These are phyloP conservation scores for Coleophora deauratella DNA, from an alignment of 2,888 invertebrate species.

Conservation along the genomic window DNA sequence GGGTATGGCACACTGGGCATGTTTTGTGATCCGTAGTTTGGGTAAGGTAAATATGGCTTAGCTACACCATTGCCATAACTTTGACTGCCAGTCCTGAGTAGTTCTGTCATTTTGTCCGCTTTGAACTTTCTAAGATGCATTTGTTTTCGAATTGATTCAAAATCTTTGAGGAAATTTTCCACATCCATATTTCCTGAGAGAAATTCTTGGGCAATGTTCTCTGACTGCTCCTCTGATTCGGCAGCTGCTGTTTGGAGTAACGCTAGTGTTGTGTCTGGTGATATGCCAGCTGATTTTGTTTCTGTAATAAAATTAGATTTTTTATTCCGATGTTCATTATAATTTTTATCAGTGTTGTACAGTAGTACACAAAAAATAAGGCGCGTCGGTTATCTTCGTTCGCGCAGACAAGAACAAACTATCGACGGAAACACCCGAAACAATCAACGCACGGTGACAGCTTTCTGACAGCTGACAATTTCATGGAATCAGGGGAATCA, in stretches of 20 bases:
- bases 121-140: slow-evolving; percentile 86
- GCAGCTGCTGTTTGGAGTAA: slow-evolving; percentile 93
- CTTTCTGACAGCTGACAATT: too few relatives aligned
- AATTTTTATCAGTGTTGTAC: too few relatives aligned
- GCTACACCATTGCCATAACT: slow-evolving; percentile 52
- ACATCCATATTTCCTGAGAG: slow-evolving; percentile 80
- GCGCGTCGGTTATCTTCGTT: too few relatives aligned
- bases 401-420: too few relatives aligned
- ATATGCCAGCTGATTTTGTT: slow-evolving; percentile 82
- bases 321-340: slow-evolving; percentile 1
- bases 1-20: slow-evolving; percentile 81
- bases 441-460: too few relatives aligned
- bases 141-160: slow-evolving; percentile 78
- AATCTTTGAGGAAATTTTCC: slow-evolving; percentile 90
- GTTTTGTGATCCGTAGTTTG: slow-evolving; percentile 59
- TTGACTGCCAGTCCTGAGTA: slow-evolving; percentile 65
- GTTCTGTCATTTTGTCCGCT: slow-evolving; percentile 92
- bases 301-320: slow-evolving; percentile 63
- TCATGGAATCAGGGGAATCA: too few relatives aligned
- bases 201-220: slow-evolving; percentile 86
- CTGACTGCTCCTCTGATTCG: slow-evolving; percentile 94
- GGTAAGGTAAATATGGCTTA: slow-evolving; percentile 60
- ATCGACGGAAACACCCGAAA: too few relatives aligned
- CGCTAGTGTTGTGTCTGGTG: slow-evolving; percentile 90
- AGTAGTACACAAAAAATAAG: too few relatives aligned